Evolutionary conservation across 2,113 vertebrate genomes (phyloP).

Genomic region (Heterotis niloticus): DNA sequence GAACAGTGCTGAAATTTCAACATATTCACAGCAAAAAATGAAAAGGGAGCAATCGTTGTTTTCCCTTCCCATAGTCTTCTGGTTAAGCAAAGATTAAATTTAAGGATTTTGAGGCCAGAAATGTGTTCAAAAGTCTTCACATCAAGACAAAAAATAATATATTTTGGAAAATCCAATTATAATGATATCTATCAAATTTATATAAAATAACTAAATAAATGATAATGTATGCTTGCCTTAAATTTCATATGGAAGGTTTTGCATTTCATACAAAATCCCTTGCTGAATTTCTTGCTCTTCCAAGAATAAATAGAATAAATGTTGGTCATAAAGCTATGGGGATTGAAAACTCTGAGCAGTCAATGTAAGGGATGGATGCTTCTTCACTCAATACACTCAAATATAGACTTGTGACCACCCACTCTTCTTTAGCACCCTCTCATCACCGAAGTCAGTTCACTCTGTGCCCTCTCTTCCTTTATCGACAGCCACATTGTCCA

Average conservation of each 20-base stretch:
- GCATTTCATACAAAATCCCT: too few relatives aligned
- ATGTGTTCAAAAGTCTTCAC: slow-evolving; percentile 33
- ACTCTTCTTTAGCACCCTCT: too few relatives aligned
- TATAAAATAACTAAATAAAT: slow-evolving; percentile 53
- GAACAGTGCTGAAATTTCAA: not conserved
- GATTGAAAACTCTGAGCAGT: too few relatives aligned
- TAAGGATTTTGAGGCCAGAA: slow-evolving; percentile 41
- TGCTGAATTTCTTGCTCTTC: too few relatives aligned
- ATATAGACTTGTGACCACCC: too few relatives aligned
- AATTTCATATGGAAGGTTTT: not conserved
- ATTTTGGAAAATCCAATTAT: slow-evolving; percentile 53
- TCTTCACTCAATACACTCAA: too few relatives aligned
- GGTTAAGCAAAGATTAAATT: slow-evolving; percentile 43
- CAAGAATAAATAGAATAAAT: too few relatives aligned
- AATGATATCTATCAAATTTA: slow-evolving; percentile 51
- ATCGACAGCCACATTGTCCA: too few relatives aligned
- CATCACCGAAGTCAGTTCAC: too few relatives aligned
- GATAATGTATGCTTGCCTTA: slow-evolving; percentile 35
- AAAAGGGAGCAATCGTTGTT: not conserved
- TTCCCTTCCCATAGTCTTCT: slow-evolving; percentile 31
- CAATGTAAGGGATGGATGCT: too few relatives aligned
- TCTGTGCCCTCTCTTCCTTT: too few relatives aligned
- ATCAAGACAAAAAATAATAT: slow-evolving; percentile 39
- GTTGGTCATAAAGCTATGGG: too few relatives aligned
- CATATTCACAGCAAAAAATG: not conserved